phyloP scores from a whole-genome alignment of 1,140 invertebrate genomes.

The Hycleus cichorii region DNA sequence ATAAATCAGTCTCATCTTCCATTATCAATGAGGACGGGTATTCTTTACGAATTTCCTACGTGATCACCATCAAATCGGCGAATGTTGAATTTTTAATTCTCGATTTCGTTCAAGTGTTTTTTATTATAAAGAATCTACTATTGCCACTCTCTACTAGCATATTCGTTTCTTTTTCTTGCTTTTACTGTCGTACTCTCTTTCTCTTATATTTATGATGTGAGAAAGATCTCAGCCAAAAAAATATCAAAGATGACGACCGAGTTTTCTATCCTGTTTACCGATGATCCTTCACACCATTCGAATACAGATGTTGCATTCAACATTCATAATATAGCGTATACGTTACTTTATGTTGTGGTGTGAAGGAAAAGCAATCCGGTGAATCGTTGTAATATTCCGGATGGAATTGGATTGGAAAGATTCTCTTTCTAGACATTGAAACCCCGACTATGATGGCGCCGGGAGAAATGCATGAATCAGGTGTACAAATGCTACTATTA shows the following conservation, averaged over 20 bases:
- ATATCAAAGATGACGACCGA: neutral
- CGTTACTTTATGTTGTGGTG: conserved; percentile 29
- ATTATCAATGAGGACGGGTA: conserved; percentile 1
- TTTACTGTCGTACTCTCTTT: neutral
- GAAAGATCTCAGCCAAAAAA: conserved; percentile 2
- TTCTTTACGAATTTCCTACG: conserved; percentile 15
- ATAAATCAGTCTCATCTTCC: conserved; percentile 1
- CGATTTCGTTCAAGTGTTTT: conserved; percentile 20
- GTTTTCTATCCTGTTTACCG: conserved; percentile 8
- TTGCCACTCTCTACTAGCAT: conserved; percentile 4
- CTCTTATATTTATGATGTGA: conserved; percentile 26
- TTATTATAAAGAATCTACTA: conserved; percentile 9
- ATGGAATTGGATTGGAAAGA: conserved; percentile 36
- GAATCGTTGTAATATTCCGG: conserved; percentile 36
- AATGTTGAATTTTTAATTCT: conserved; percentile 22
- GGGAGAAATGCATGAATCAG: conserved; percentile 30
- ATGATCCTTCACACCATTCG: conserved; percentile 7
- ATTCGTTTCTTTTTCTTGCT: neutral
- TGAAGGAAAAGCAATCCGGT: conserved; percentile 33
- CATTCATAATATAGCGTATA: conserved; percentile 26
- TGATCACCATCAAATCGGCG: conserved; percentile 12
- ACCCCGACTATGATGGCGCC: neutral
- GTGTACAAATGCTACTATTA: conserved; percentile 25
- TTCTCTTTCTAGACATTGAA: conserved; percentile 5
- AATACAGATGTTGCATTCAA: conserved; percentile 31